A percentile compares a stretch with the other conserved stretches of the same genome.
phyloP scores from a whole-genome alignment of 1,140 invertebrate species.

The Drosophila lacteicornis region DNA sequence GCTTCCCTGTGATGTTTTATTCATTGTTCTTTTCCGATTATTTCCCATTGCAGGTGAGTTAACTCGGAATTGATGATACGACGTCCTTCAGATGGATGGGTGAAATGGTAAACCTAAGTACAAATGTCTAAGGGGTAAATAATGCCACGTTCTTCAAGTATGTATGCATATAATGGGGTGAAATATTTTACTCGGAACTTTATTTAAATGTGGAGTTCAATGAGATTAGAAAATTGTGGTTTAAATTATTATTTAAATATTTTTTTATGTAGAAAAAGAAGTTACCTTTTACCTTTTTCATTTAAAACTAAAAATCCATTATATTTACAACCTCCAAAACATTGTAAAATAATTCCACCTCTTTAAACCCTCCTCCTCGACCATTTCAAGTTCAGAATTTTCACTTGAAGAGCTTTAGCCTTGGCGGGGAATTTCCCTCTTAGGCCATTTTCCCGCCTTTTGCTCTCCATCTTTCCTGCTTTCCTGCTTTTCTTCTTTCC shows the following conservation, averaged over 20 bases:
- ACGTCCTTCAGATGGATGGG: not conserved
- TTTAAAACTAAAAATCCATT: too few species aligned
- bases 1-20: conserved; percentile 34
- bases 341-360: not conserved
- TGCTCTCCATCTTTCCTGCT: not conserved
- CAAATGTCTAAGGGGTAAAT: not conserved
- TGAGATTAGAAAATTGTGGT: too few species aligned
- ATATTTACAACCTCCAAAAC: not conserved
- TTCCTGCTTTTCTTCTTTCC: not conserved
- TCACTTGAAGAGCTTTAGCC: conserved; percentile 7
- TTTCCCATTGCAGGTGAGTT: conserved; percentile 48
- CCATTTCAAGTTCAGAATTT: conserved; percentile 23
- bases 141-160: not conserved
- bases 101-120: conserved; percentile 2
- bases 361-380: not conserved
- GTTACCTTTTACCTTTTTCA: too few species aligned
- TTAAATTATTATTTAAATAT: too few species aligned
- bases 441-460: conserved; percentile 19
- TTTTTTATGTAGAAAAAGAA: too few species aligned
- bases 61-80: conserved; percentile 32
- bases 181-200: not conserved
- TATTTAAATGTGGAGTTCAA: too few species aligned
- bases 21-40: conserved; percentile 37
- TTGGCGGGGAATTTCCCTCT: not conserved
- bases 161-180: not conserved